Base-by-base conservation (phyloP, 2,888 invertebrate species). In the Gnatocerus cornutus region DNA sequence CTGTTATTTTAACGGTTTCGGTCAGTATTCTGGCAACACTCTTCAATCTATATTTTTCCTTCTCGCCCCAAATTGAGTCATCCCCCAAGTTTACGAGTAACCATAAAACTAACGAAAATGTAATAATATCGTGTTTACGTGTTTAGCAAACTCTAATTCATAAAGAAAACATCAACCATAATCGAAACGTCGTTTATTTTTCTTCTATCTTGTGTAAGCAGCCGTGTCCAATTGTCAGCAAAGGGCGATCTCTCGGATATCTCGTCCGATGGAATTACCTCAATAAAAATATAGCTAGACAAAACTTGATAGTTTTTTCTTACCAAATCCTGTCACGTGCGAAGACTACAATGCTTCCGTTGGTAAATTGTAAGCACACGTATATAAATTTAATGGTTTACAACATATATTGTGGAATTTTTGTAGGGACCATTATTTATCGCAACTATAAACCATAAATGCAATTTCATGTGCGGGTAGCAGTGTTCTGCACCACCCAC, bases 401-500 rank as follows among this genome's bases (percentile, higher is more conserved):
- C 46, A 10, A 16, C 56, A 56, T 56, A 48, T 64, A 65, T 65
- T 56, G 46, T 14, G 12, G 29, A 41, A 29, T 56, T 68, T 68
- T 61, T 68, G 61, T 21, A 27, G 3, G 16, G 27, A 46, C 41
- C 29, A 52, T 68, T 68, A 68, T 68, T 68, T 68, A 68, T 68
- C 41, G 55, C 30, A 33, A 61, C 68, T 46, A 68, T 68, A 68
- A 68, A 68, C 61, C 68, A 68, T 63, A 68, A 68, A 68, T 48
- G 68, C 63, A 63, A 68, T 68, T 68, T 68, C 68, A 68, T 68
- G 68, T 68, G 68, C 68, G 68, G 68, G 68, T 68, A 68, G 68
- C 63, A 56, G 13, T 63, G 63, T 68, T 68, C 68, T 56, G 63
- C 68, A 70, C 76, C 78, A 76, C 78, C 76, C 78, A 77, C 78